A percentile compares a stretch with the other conserved stretches of the same genome.
phyloP scores from a whole-genome alignment of 2,113 vertebrate genomes.

The Syngnathus floridae region DNA sequence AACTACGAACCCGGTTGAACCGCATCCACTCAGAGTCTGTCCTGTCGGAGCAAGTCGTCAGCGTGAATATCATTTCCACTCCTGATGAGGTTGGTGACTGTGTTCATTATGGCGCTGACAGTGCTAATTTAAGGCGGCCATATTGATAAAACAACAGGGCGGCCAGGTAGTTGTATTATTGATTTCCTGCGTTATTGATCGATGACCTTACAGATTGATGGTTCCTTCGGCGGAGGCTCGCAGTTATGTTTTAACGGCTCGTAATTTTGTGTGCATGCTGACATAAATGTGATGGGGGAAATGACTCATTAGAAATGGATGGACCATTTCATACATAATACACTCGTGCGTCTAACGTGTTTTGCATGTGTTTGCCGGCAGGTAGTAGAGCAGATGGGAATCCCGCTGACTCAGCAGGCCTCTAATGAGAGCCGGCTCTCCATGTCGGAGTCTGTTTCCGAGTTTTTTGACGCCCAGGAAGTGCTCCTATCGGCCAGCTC shows the following conservation, averaged over 20 bases:
- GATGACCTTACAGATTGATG: constrained; percentile 31
- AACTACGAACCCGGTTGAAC: constrained; percentile 91
- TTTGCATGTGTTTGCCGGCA: constrained; percentile 56
- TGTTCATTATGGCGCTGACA: constrained; percentile 22
- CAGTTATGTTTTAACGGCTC: constrained; percentile 37
- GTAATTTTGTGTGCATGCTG: constrained; percentile 37
- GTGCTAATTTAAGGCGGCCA: constrained; percentile 21
- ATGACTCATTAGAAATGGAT: constrained; percentile 45
- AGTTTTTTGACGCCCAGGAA: constrained; percentile 98
- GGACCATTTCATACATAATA: not conserved
- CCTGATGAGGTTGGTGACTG: constrained; percentile 85
- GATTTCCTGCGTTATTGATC: constrained; percentile 53
- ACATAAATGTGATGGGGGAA: constrained; percentile 46
- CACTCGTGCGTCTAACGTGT: constrained; percentile 7
- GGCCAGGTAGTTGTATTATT: constrained; percentile 16
- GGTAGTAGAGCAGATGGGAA: constrained; percentile 82
- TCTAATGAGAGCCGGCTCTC: constrained; percentile 96
- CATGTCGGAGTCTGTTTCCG: constrained; percentile 97
- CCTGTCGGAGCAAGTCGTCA: constrained; percentile 94
- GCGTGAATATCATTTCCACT: constrained; percentile 97
- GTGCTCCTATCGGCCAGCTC: constrained; percentile 97
- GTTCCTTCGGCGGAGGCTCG: constrained; percentile 17
- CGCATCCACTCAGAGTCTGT: constrained; percentile 97
- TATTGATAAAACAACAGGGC: constrained; percentile 26
- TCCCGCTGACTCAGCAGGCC: constrained; percentile 93